phyloP scores from a whole-genome alignment of 2,888 invertebrate species.

The Hypomecis atomaria region DNA sequence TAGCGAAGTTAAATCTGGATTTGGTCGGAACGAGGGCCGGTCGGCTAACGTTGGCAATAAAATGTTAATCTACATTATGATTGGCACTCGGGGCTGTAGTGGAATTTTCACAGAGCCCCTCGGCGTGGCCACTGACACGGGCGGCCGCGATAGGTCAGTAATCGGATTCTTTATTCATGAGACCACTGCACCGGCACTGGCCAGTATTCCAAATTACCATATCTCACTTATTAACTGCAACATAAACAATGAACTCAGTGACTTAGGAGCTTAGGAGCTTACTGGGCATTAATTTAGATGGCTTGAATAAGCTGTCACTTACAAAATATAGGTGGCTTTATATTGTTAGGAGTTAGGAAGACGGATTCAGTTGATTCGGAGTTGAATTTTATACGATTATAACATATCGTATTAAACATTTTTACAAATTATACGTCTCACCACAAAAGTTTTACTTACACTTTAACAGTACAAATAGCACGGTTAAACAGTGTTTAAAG shows the following conservation, averaged over 20 bases:
- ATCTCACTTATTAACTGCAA: conserved; percentile 52
- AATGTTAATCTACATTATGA: conserved; percentile 63
- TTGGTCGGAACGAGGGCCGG: conserved; percentile 11
- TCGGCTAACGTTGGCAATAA: conserved; percentile 47
- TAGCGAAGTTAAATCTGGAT: conserved; percentile 14
- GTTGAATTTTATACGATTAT: no score
- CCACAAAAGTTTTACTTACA: no score
- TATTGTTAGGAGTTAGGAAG: background rate
- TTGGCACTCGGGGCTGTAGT: conserved; percentile 53
- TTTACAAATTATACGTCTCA: no score
- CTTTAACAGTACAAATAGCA: no score
- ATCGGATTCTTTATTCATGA: conserved; percentile 43
- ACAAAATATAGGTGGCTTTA: background rate
- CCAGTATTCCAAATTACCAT: conserved; percentile 49
- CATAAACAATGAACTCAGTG: conserved; percentile 42
- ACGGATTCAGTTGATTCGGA: no score
- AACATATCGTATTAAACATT: no score
- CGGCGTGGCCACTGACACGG: conserved; percentile 15
- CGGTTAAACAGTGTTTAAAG: no score
- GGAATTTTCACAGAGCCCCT: conserved; percentile 33
- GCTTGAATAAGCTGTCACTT: background rate
- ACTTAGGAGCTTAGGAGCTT: conserved; percentile 26
- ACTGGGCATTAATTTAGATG: background rate
- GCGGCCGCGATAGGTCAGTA: conserved; percentile 39
- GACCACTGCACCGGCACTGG: conserved; percentile 51